These are phyloP conservation scores for Linnaemya vulpina DNA, from an alignment of 2,888 invertebrate species.

Conservation along the genomic window DNA sequence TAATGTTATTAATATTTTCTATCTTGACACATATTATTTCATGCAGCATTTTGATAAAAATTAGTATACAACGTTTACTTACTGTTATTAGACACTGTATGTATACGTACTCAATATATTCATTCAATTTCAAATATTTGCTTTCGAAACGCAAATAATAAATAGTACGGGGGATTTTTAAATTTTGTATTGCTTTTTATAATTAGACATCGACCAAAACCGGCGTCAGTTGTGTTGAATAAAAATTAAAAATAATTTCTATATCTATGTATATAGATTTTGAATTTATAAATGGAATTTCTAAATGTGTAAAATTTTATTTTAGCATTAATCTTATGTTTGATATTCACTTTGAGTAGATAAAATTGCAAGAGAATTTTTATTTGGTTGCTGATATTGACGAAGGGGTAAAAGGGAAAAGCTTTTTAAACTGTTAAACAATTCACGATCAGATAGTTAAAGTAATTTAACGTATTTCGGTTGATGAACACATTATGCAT, in stretches of 20 bases:
- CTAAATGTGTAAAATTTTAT: conserved; percentile 30
- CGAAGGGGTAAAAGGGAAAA: neutral
- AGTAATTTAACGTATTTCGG: neutral
- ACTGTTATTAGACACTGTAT: neutral
- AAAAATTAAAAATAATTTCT: conserved; percentile 8
- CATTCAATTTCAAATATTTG: neutral
- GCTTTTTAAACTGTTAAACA: neutral
- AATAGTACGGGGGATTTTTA: conserved; percentile 1
- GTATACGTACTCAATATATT: neutral
- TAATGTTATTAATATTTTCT: too few relatives aligned
- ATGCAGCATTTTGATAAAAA: neutral
- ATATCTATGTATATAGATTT: neutral
- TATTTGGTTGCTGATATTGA: neutral
- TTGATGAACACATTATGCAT: neutral
- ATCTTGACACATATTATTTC: too few relatives aligned
- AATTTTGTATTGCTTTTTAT: conserved; percentile 6
- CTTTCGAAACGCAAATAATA: neutral
- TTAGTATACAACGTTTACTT: neutral
- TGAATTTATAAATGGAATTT: conserved; percentile 15
- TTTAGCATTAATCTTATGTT: conserved; percentile 37
- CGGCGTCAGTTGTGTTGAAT: neutral
- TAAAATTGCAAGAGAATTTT: conserved; percentile 19
- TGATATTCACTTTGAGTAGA: conserved; percentile 39
- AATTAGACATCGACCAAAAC: conserved; percentile 37
- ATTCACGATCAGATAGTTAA: too few relatives aligned